A percentile compares a stretch with the other conserved stretches of the same genome.
Evolutionary conservation across 2,888 invertebrate genomes (phyloP).

Genomic region (Podabrus alpinus): DNA sequence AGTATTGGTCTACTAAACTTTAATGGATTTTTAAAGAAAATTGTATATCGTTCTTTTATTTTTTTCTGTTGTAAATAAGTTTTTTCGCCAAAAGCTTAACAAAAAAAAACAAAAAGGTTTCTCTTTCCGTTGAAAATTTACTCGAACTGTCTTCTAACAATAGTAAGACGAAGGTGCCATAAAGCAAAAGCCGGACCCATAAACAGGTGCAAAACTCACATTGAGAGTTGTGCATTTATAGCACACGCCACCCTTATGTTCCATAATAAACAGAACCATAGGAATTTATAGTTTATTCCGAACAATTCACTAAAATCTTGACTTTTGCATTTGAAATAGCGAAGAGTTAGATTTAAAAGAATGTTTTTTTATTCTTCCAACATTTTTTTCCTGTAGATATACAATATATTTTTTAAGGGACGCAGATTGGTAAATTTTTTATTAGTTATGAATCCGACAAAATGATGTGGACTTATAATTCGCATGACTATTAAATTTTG

Average conservation of each 20-base stretch:
- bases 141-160: slow-evolving; percentile 26
- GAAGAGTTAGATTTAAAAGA: not conserved
- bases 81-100: not conserved
- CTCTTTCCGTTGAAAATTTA: slow-evolving; percentile 20
- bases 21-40: slow-evolving; percentile 12
- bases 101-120: not conserved
- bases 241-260: slow-evolving; percentile 38
- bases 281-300: slow-evolving; percentile 38
- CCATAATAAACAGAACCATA: slow-evolving; percentile 38
- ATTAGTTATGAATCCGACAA: not conserved
- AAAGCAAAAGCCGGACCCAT: slow-evolving; percentile 45
- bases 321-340: slow-evolving; percentile 27
- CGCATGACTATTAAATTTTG: not conserved
- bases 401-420: too few relatives aligned
- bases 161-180: slow-evolving; percentile 38
- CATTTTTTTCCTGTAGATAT: too few relatives aligned
- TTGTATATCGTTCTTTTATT: not conserved
- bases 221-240: slow-evolving; percentile 37
- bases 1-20: slow-evolving; percentile 1
- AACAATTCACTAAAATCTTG: slow-evolving; percentile 34
- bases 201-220: slow-evolving; percentile 49
- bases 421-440: slow-evolving; percentile 1
- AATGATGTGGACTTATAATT: not conserved
- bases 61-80: not conserved
- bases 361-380: too few relatives aligned